phyloP scores from a whole-genome alignment of 2,113 vertebrate species.

The Oryzias woworae region DNA sequence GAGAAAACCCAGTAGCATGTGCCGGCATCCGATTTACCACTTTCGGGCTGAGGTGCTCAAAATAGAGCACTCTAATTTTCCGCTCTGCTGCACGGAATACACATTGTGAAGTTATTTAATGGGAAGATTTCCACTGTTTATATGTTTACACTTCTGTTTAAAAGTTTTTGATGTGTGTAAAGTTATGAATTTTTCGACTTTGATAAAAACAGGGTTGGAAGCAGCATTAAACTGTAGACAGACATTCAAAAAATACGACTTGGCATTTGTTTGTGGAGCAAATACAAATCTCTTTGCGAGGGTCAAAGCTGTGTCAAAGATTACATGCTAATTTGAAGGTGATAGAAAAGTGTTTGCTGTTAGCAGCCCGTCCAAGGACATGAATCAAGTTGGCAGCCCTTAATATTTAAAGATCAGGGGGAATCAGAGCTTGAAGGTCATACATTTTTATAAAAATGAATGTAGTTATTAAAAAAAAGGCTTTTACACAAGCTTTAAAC shows the following conservation, averaged over 20 bases:
- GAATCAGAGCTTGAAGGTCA: too few species aligned
- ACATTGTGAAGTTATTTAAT: slow-evolving; percentile 38
- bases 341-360: too few species aligned
- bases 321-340: too few species aligned
- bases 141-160: slow-evolving; percentile 4
- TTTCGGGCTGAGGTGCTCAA: slow-evolving; percentile 47
- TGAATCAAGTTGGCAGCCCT: too few species aligned
- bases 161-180: background rate
- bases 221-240: background rate
- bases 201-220: background rate
- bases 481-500: too few species aligned
- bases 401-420: too few species aligned
- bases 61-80: slow-evolving; percentile 54
- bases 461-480: too few species aligned
- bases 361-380: too few species aligned
- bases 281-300: too few species aligned
- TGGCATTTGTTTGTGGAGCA: background rate
- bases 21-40: slow-evolving; percentile 63
- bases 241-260: background rate
- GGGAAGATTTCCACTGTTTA: slow-evolving; percentile 12
- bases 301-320: too few species aligned
- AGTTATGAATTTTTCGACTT: background rate
- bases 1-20: slow-evolving; percentile 53
- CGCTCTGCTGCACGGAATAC: slow-evolving; percentile 34
- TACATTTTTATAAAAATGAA: too few species aligned